These are phyloP conservation scores for Melangyna quadrimaculata DNA, from an alignment of 2,888 invertebrate genomes.

Conservation along the genomic window DNA sequence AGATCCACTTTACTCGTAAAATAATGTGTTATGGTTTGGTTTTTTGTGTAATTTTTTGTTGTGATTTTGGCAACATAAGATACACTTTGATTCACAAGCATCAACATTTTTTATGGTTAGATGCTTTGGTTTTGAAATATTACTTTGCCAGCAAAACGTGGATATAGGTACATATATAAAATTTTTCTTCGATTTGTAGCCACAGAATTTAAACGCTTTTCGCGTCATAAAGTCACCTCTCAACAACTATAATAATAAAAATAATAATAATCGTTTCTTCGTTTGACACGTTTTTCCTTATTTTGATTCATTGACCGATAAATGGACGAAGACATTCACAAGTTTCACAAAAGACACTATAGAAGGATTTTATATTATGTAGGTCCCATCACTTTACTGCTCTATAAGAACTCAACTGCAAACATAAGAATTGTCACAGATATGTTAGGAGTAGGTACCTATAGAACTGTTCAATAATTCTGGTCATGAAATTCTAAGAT, in stretches of 20 bases:
- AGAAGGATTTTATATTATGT: no score
- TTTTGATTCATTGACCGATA: slow-evolving; percentile 63
- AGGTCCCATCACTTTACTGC: neutral
- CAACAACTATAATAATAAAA: no score
- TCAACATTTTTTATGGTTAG: neutral
- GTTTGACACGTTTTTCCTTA: slow-evolving; percentile 47
- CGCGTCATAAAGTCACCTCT: neutral
- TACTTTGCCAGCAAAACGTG: neutral
- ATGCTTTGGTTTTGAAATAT: neutral
- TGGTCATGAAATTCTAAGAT: slow-evolving; percentile 30
- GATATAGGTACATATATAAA: no score
- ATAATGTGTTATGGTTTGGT: slow-evolving; percentile 1
- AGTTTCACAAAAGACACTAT: slow-evolving; percentile 14
- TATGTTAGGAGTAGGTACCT: no score
- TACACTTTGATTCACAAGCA: slow-evolving; percentile 9
- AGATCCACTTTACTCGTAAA: neutral
- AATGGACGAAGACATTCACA: neutral
- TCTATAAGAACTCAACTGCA: neutral
- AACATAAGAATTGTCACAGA: neutral
- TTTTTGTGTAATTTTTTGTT: neutral
- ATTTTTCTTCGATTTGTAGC: neutral
- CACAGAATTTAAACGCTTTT: neutral
- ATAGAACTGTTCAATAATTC: slow-evolving; percentile 44
- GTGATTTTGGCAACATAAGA: neutral
- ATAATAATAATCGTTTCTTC: neutral